These are phyloP conservation scores for Lasioglossum pauxillum DNA, from an alignment of 2,888 invertebrate genomes.

Conservation along the genomic window DNA sequence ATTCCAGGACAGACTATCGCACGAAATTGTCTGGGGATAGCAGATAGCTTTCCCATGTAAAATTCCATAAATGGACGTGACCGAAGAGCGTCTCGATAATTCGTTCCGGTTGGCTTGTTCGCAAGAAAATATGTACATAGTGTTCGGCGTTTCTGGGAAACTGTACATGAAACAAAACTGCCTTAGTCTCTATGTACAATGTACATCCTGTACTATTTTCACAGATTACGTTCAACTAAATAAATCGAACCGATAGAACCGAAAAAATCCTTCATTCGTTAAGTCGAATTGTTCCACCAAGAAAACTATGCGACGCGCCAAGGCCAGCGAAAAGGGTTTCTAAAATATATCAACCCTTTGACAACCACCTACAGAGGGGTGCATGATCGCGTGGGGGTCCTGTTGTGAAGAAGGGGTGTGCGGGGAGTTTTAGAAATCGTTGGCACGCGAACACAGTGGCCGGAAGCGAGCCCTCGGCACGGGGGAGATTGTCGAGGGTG, in stretches of 20 bases:
- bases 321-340: neutral
- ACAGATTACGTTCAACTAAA: too few relatives aligned
- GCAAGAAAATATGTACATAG: slow-evolving; percentile 1
- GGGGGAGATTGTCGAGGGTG: slow-evolving; percentile 48
- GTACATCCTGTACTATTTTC: too few relatives aligned
- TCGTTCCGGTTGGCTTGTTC: neutral
- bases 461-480: slow-evolving; percentile 35
- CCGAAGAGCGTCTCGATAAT: neutral
- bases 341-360: neutral
- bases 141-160: neutral
- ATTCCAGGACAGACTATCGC: neutral
- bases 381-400: neutral
- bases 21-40: neutral
- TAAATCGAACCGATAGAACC: too few relatives aligned
- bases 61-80: neutral
- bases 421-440: slow-evolving; percentile 43
- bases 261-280: too few relatives aligned
- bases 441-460: slow-evolving; percentile 58
- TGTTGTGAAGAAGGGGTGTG: neutral
- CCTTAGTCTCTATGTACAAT: too few relatives aligned
- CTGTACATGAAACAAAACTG: neutral
- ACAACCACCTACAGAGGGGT: neutral
- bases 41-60: neutral
- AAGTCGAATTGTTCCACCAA: neutral
- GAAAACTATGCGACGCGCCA: neutral